Percentiles rank a stretch among this genome's conserved stretches.
Conservation (phyloP, 2,797 vertebrate species). For the Neopelma chrysocephalum region DNA sequence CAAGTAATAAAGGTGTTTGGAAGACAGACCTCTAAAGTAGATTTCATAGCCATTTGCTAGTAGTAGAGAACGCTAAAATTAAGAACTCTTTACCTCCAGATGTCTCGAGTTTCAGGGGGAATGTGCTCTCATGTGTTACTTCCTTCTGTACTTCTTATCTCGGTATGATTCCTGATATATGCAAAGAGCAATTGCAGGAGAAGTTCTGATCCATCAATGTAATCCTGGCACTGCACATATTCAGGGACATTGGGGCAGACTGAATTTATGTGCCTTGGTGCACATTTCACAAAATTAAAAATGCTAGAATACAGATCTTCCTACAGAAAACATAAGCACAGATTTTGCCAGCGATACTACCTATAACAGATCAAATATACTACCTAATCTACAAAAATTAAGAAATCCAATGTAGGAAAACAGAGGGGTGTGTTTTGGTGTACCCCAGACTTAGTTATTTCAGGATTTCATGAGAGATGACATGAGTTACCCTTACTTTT, state of each 20-base stretch:
- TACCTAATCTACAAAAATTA: neutral
- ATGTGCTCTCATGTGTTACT: neutral
- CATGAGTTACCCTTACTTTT: neutral
- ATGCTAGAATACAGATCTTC: neutral
- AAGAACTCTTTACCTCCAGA: neutral
- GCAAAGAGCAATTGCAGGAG: neutral
- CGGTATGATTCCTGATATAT: neutral
- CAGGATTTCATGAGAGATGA: neutral
- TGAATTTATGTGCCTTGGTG: neutral
- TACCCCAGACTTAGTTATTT: neutral
- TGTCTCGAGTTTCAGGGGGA: neutral
- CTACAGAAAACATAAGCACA: neutral
- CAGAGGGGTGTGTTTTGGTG: neutral
- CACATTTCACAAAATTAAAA: neutral
- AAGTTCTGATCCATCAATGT: neutral
- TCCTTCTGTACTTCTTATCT: neutral
- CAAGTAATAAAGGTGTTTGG: neutral
- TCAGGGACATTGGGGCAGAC: neutral
- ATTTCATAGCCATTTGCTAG: neutral
- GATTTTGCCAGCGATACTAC: neutral
- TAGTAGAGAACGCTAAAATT: neutral
- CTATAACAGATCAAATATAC: neutral
- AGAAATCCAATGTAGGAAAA: neutral
- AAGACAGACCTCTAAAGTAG: neutral
- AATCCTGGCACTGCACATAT: neutral